Evolutionary conservation across 1,140 invertebrate genomes (phyloP).

Genomic region (Trichonephila inaurata): DNA sequence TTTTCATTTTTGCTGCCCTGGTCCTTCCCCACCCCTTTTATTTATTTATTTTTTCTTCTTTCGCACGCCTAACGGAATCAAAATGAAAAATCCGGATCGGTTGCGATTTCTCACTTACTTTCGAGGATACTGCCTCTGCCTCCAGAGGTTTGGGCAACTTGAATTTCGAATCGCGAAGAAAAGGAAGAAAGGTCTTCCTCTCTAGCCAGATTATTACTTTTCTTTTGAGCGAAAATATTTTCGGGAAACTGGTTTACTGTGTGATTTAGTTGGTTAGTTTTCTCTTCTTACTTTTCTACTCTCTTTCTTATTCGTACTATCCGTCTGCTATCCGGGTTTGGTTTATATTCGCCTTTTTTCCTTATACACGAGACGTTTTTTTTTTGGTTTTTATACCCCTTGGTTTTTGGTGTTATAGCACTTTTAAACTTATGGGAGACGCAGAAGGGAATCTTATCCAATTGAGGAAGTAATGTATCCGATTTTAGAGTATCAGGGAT

Average conservation of each 20-base stretch:
- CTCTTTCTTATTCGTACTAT: neutral
- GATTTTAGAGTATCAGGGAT: constrained; percentile 45
- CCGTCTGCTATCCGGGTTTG: neutral
- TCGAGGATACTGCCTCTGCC: neutral
- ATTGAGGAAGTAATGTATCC: constrained; percentile 40
- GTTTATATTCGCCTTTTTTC: neutral
- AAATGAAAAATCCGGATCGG: constrained; percentile 47
- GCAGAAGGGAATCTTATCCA: constrained; percentile 37
- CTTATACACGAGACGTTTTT: neutral
- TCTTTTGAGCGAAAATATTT: constrained; percentile 5
- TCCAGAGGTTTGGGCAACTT: neutral
- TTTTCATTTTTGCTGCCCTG: constrained; percentile 11
- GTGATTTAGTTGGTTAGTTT: constrained; percentile 63
- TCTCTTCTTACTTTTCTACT: neutral
- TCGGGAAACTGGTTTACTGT: constrained; percentile 44
- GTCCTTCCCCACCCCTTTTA: neutral
- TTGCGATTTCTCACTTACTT: constrained; percentile 52
- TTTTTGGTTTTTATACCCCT: neutral
- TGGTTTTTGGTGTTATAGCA: constrained; percentile 21
- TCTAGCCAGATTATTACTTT: constrained; percentile 18
- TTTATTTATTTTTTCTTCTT: neutral
- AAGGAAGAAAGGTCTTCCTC: neutral
- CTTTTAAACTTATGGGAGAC: constrained; percentile 41
- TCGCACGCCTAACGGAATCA: neutral
- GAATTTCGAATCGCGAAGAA: neutral